Conservation (phyloP, 1,140 invertebrate species). For the Delia radicum region DNA sequence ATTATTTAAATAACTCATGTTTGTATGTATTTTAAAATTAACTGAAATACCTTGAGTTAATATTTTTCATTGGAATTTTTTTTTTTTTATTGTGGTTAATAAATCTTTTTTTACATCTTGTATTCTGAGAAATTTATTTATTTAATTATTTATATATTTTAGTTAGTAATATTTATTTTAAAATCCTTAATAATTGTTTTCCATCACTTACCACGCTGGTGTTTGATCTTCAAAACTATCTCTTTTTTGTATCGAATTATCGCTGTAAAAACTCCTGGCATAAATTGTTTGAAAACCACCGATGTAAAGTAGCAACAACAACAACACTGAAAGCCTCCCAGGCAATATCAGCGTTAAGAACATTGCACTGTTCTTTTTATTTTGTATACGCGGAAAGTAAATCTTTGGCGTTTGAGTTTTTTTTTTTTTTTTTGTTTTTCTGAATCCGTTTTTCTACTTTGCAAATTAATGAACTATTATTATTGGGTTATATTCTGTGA, state of each 20-base stretch:
- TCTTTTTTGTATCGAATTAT: conserved; percentile 12
- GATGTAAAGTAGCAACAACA: background rate
- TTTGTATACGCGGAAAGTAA: background rate
- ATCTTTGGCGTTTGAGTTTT: background rate
- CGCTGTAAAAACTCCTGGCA: background rate
- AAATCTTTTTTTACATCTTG: too few species aligned
- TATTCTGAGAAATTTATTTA: too few species aligned
- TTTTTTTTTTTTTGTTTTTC: background rate
- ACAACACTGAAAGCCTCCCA: background rate
- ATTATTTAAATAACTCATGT: too few species aligned
- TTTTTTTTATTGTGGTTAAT: background rate
- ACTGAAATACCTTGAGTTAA: too few species aligned
- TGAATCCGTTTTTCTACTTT: background rate
- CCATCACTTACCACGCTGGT: conserved; percentile 7
- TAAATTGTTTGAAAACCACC: background rate
- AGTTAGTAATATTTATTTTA: too few species aligned
- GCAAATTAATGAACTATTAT: too few species aligned
- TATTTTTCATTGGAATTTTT: background rate
- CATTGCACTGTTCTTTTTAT: background rate
- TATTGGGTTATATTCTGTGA: too few species aligned
- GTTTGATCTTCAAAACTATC: background rate
- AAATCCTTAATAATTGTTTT: too few species aligned
- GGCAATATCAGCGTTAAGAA: background rate
- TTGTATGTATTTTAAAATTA: background rate
- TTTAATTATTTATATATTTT: too few species aligned